phyloP scores from a whole-genome alignment of 2,797 vertebrate genomes.

The Lindbergichthys nudifrons region DNA sequence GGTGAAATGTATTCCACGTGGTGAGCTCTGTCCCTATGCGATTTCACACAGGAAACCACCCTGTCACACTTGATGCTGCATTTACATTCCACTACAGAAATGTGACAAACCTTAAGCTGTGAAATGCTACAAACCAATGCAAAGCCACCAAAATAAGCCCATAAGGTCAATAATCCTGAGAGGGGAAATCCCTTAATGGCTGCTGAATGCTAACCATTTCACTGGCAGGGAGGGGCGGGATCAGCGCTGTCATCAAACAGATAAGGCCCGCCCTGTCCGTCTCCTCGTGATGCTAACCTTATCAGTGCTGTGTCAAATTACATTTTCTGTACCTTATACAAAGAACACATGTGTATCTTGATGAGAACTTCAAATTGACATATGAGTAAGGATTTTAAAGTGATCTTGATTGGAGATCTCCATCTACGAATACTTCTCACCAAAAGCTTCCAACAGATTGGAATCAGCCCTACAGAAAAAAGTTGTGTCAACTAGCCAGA shows the following conservation, averaged over 20 bases:
- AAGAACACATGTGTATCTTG: background rate
- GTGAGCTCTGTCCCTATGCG: conserved; percentile 24
- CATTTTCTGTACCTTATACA: conserved; percentile 8
- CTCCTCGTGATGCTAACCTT: conserved; percentile 59
- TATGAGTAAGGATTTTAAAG: background rate
- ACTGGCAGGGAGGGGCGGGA: conserved; percentile 20
- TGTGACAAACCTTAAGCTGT: conserved; percentile 62
- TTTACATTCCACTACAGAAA: conserved; percentile 51
- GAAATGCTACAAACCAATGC: conserved; percentile 68
- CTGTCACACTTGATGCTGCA: conserved; percentile 50
- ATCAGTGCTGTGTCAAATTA: conserved; percentile 39
- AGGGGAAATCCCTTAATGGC: conserved; percentile 76
- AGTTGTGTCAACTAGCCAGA: background rate
- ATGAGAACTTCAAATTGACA: background rate
- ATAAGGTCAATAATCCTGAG: conserved; percentile 76
- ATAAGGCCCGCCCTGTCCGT: conserved; percentile 62
- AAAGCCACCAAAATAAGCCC: conserved; percentile 64
- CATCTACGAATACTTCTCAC: background rate
- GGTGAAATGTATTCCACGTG: conserved; percentile 47
- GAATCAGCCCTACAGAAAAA: background rate
- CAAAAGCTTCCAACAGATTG: background rate
- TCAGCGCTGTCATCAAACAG: conserved; percentile 38
- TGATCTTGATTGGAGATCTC: background rate
- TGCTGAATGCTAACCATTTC: conserved; percentile 57
- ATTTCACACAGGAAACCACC: conserved; percentile 55